Base-by-base conservation (phyloP, 2,113 vertebrate genomes). In the Glaucomys volans region DNA sequence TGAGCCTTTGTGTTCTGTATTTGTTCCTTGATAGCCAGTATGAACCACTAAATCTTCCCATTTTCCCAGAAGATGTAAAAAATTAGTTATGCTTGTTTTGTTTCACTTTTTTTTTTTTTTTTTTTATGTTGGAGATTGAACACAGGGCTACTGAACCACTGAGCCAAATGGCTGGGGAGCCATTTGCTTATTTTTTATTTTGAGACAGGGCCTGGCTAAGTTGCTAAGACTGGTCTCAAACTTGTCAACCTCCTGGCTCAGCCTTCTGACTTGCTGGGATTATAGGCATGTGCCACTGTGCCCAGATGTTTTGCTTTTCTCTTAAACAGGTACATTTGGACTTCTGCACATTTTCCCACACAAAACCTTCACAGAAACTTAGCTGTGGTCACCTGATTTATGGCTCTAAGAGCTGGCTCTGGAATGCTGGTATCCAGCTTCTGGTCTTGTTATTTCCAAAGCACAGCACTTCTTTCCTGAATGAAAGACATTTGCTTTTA, bases 341-440 rank as follows among this genome's bases (percentile, higher is more conserved):
- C 17, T 81, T 67, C 76, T 80, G 40, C 71, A 37, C 66, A 9
- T 62, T 95, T 90, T 28, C 59, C 26, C 22, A 17, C 1, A 26
- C 16, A 5, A 44, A 35, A 47, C 6, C 8, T 8, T n/a, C 1
- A 6, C 28, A 66, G 52, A 54, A 37, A 52, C 9, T 32, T 54
- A 24, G 35, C 17, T 24, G 2, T 1, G 9, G 11, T 18, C 13
- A 12, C 5, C 26, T 12, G 4, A 54, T 69, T 30, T 14, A 8
- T 20, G 20, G 17, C 0, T 77, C 40, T 57, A 8, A 37, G 22
- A 50, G 14, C 2, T 18, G 18, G 42, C 12, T 37, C 4, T 26
- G 1, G 40, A 8, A 20, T 22, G 0, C 44, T 9, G 66, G 7
- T 4, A 16, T 26, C 30, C 28, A 35, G 47, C 26, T 79, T 8